Conservation (phyloP, 1,140 invertebrate species). For the Macrosteles quadrilineatus region DNA sequence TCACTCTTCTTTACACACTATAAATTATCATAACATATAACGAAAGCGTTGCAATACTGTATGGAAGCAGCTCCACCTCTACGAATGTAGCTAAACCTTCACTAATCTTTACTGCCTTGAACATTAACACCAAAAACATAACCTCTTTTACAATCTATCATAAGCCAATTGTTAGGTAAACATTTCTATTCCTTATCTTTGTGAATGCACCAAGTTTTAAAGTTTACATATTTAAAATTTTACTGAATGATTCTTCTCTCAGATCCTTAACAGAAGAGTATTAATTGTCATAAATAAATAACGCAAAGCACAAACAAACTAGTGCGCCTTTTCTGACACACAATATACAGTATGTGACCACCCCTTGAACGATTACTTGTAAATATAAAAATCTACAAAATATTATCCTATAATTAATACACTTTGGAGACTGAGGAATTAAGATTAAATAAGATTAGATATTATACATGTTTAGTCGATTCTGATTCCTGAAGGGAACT, state of each 20-base stretch:
- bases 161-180: no score
- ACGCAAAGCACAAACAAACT: not conserved
- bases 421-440: conserved; percentile 24
- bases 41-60: conserved; percentile 21
- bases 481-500: no score
- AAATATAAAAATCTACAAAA: conserved; percentile 18
- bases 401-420: conserved; percentile 7
- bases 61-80: not conserved
- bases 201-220: no score
- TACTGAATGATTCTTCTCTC: no score
- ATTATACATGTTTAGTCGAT: no score
- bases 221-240: no score
- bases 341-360: not conserved
- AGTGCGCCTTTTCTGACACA: not conserved
- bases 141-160: no score
- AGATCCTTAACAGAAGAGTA: no score
- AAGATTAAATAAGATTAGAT: conserved; percentile 23
- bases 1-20: conserved; percentile 22
- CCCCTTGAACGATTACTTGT: not conserved
- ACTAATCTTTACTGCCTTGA: not conserved
- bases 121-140: no score
- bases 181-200: no score
- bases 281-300: not conserved
- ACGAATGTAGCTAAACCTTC: not conserved
- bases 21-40: conserved; percentile 27